phyloP scores from a whole-genome alignment of 2,113 vertebrate species.

The Phrynosoma blainvillii region DNA sequence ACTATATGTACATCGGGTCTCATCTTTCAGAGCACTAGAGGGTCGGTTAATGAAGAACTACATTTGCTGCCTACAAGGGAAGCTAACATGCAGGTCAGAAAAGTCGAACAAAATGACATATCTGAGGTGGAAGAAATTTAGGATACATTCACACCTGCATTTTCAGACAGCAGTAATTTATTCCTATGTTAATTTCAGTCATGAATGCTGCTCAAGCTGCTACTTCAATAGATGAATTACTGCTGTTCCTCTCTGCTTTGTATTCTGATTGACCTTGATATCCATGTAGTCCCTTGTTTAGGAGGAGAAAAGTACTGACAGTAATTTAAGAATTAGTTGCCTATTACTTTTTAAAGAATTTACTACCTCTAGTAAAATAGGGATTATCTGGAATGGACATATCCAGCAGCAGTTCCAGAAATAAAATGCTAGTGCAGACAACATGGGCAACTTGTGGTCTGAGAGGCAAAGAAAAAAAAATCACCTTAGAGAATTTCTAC shows the following conservation, averaged over 20 bases:
- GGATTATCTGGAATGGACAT: background rate
- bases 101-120: accelerated
- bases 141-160: background rate
- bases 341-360: background rate
- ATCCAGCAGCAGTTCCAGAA: background rate
- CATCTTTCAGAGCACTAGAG: accelerated
- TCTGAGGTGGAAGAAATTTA: accelerated
- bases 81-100: slow-evolving; percentile 61
- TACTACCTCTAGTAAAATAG: background rate
- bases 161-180: background rate
- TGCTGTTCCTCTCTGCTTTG: background rate
- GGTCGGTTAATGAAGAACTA: background rate
- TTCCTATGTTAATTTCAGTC: background rate
- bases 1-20: background rate
- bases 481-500: too few species aligned
- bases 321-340: background rate
- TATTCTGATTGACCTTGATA: background rate
- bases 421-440: background rate
- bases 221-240: background rate
- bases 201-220: background rate
- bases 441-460: too few species aligned
- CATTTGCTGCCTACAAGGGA: background rate
- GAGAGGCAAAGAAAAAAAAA: too few species aligned
- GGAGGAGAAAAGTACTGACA: too few species aligned
- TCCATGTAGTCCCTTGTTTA: background rate